These are phyloP conservation scores for Cisticola juncidis DNA, from an alignment of 2,113 vertebrate genomes.

Conservation along the genomic window DNA sequence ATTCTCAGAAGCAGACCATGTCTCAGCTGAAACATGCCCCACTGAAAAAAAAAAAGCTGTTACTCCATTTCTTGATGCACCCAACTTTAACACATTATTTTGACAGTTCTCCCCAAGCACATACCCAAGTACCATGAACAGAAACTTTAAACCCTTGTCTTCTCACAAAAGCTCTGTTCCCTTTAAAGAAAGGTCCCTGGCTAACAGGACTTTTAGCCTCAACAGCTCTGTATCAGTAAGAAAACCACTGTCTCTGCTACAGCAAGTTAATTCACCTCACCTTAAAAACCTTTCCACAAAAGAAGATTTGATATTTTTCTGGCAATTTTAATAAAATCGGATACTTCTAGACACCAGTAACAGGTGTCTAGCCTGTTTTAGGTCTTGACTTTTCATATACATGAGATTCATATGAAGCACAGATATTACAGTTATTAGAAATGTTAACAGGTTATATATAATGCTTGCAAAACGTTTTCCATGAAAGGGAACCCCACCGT, in stretches of 20 bases:
- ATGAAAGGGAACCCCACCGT: background rate
- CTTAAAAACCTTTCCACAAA: background rate
- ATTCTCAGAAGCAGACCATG: background rate
- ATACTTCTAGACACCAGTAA: background rate
- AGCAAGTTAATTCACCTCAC: background rate
- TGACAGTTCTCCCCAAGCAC: background rate
- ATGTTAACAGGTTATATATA: background rate
- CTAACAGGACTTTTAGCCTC: background rate
- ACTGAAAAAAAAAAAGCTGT: background rate
- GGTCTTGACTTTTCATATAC: background rate
- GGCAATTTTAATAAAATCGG: background rate
- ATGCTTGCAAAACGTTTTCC: background rate
- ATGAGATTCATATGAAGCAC: background rate
- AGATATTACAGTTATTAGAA: background rate
- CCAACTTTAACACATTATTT: background rate
- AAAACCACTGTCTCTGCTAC: background rate
- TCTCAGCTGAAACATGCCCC: background rate
- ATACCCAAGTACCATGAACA: background rate
- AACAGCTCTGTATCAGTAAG: background rate
- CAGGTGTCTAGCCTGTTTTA: background rate
- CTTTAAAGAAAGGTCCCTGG: background rate
- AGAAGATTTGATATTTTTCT: background rate
- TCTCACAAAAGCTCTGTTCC: background rate
- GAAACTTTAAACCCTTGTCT: background rate
- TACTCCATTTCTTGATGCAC: background rate